A percentile compares a stretch with the other conserved stretches of the same genome.
These are phyloP conservation scores for Anaspis maculata DNA, from an alignment of 2,888 invertebrate genomes.

Conservation along the genomic window DNA sequence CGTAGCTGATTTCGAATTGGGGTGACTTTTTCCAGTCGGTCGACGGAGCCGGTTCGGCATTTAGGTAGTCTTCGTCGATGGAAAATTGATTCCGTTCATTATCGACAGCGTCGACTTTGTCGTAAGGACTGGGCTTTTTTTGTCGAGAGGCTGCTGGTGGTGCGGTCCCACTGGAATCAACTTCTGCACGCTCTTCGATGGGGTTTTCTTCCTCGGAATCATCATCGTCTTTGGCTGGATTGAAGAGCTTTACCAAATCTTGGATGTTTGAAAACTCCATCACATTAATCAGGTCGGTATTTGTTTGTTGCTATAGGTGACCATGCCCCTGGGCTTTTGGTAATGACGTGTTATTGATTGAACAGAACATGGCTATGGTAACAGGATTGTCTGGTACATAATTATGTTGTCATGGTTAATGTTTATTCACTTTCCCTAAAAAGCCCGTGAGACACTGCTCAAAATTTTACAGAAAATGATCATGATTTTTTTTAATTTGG, in stretches of 20 bases:
- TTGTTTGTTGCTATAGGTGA: too few relatives aligned
- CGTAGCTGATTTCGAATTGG: conserved; percentile 71
- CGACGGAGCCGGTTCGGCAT: conserved; percentile 34
- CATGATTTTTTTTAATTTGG: too few relatives aligned
- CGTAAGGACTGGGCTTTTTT: conserved; percentile 36
- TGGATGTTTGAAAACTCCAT: neutral
- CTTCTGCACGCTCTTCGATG: neutral
- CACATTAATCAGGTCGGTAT: too few relatives aligned
- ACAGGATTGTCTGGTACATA: too few relatives aligned
- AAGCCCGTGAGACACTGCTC: too few relatives aligned
- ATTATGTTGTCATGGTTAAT: too few relatives aligned
- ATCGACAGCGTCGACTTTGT: conserved; percentile 23
- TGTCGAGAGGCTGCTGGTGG: neutral
- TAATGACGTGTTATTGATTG: too few relatives aligned
- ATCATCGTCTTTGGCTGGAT: neutral
- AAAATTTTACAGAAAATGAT: too few relatives aligned
- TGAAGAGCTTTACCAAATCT: neutral
- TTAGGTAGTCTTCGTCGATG: conserved; percentile 39
- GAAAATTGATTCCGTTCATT: conserved; percentile 42
- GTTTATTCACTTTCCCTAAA: too few relatives aligned
- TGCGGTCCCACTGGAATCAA: neutral
- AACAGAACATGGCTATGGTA: too few relatives aligned
- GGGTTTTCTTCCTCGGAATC: conserved; percentile 1
- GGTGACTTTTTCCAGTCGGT: conserved; percentile 57
- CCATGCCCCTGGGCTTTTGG: too few relatives aligned